A percentile compares a stretch with the other conserved stretches of the same genome.
Conservation (phyloP, 1,140 invertebrate genomes). For the Laupala kohalensis region DNA sequence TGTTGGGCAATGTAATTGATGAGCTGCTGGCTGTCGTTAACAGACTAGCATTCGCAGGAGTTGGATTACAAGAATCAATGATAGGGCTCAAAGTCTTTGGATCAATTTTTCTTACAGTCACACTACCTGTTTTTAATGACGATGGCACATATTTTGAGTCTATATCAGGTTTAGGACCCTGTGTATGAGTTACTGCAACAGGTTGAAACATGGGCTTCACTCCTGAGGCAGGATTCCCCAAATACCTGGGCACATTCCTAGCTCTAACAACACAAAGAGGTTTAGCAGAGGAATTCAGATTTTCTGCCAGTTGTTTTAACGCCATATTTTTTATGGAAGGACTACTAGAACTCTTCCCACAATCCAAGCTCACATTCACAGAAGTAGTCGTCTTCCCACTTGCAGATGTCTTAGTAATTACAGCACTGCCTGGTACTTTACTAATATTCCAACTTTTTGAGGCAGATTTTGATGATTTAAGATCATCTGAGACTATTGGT, state of each 20-base stretch:
- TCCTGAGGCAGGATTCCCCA: conserved; percentile 45
- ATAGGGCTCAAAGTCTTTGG: conserved; percentile 44
- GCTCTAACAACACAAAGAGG: conserved; percentile 44
- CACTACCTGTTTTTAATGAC: conserved; percentile 21
- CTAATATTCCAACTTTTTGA: too few species aligned
- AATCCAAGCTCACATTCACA: too few species aligned
- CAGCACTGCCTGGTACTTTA: too few species aligned
- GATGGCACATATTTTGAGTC: background rate
- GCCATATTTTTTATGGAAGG: too few species aligned
- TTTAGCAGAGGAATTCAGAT: conserved; percentile 25
- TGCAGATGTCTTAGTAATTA: too few species aligned
- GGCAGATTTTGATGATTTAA: too few species aligned
- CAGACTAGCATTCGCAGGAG: conserved; percentile 33
- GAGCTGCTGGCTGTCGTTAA: conserved; percentile 20
- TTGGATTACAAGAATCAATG: conserved; percentile 26
- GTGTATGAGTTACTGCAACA: conserved; percentile 13
- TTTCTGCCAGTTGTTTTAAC: too few species aligned
- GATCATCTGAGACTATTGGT: too few species aligned
- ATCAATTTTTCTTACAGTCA: conserved; percentile 43
- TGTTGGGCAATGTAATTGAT: background rate
- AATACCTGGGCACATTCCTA: conserved; percentile 39
- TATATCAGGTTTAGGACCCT: conserved; percentile 12
- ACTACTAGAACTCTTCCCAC: too few species aligned
- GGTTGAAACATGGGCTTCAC: conserved; percentile 45
- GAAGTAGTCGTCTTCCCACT: too few species aligned